Base-by-base conservation (phyloP, 2,113 vertebrate genomes). In the Corythornis cristatus region DNA sequence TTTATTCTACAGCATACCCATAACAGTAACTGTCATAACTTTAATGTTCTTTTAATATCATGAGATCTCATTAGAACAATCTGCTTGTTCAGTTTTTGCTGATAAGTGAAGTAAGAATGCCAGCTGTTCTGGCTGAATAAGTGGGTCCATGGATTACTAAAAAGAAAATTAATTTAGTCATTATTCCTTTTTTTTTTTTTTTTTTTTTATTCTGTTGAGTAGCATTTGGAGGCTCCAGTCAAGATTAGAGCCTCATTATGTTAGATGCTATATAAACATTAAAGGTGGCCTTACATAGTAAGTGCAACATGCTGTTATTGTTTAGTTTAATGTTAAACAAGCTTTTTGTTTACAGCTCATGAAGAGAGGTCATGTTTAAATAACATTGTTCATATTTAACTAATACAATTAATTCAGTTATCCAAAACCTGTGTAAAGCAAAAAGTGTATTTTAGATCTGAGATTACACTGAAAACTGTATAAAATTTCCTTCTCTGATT, bases 31-130 rank as follows among this genome's bases (percentile, higher is more conserved):
- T 73, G 72, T 33, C 53, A 26, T 86, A 75, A 89, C 25, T 79
- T 77, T 79, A 86, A 65, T 62, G 71, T 50, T 66, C 70, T 70
- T 88, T 94, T 87, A 87, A 92, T 87, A 64, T 54, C 18, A 76
- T 75, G 65, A 88, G 80, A 87, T 43, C 33, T 89, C 86, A 89
- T 93, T 92, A 54, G 50, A 85, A 53, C 45, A 28, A 28, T 54
- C 54, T 83, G 37, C 26, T 88, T 81, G 43, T 68, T 89, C 25
- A 26, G 18, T 35, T 88, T 75, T 88, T 88, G 56, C 70, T 91
- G 65, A 28, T 75, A 90, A 37, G 40, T 76, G 64, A 84, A 85
- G 17, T 48, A 70, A 78, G 68, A 87, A 61, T 65, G 57, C 51
- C 89, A 95, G 82, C 45, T 90, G 74, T 90, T 90, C 60, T 64